These are phyloP conservation scores for Pampus argenteus DNA, from an alignment of 2,797 vertebrate genomes.

Conservation along the genomic window DNA sequence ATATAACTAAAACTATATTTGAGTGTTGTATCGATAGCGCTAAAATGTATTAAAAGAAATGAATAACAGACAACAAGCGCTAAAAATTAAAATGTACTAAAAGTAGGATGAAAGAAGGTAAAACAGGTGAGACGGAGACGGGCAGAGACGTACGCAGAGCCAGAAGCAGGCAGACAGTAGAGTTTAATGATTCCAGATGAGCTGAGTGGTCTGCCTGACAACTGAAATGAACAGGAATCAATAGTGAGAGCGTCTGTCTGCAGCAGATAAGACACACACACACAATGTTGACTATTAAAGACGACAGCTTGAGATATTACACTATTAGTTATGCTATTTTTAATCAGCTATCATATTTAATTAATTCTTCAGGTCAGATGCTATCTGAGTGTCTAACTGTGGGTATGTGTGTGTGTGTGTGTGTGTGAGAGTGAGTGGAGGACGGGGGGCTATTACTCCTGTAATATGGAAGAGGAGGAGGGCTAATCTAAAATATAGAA, in stretches of 20 bases:
- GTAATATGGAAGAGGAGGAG: conserved; percentile 54
- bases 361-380: conserved; percentile 99
- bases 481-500: conserved; percentile 66
- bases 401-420: conserved; percentile 30
- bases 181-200: conserved; percentile 99
- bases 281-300: conserved; percentile 99
- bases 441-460: conserved; percentile 57
- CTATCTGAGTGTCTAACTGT: conserved; percentile 61
- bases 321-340: conserved; percentile 99
- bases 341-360: conserved; percentile 99
- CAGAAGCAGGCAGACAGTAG: conserved; percentile 52
- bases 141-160: conserved; percentile 51
- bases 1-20: too few species aligned
- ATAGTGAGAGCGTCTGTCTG: conserved; percentile 99
- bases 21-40: too few species aligned
- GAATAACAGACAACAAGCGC: background rate
- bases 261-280: conserved; percentile 96
- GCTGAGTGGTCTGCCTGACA: conserved; percentile 92
- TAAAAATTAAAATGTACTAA: conserved; percentile 4
- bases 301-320: conserved; percentile 99
- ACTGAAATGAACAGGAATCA: conserved; percentile 99
- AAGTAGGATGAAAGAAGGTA: conserved; percentile 12
- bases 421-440: conserved; percentile 34
- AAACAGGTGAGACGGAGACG: conserved; percentile 10
- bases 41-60: background rate